These are phyloP conservation scores for Hymenochirus boettgeri DNA, from an alignment of 2,113 vertebrate genomes.

Conservation along the genomic window DNA sequence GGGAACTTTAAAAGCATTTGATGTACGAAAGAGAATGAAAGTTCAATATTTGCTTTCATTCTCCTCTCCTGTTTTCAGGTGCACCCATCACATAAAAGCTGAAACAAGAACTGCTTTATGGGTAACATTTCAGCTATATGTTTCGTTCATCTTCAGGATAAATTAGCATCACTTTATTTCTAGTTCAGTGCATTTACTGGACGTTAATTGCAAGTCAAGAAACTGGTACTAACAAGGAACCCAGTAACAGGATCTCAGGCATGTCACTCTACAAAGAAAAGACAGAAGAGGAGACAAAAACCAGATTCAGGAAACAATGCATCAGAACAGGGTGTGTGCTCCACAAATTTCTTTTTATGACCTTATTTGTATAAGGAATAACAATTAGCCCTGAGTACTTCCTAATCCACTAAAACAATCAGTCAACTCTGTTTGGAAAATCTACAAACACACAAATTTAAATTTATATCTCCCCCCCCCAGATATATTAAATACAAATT, in stretches of 20 bases:
- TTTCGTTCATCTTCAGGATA: not conserved
- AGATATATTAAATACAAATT: no score
- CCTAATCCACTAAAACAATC: not conserved
- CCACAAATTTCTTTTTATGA: slow-evolving; percentile 11
- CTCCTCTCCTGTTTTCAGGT: not conserved
- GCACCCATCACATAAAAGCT: not conserved
- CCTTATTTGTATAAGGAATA: slow-evolving; percentile 10
- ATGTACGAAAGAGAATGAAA: not conserved
- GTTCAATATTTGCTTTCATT: not conserved
- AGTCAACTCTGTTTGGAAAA: not conserved
- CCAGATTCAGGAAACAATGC: slow-evolving; percentile 16
- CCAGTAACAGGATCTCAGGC: slow-evolving; percentile 1
- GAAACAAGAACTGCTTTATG: not conserved
- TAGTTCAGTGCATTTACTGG: not conserved
- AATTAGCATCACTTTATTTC: not conserved
- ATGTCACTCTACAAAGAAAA: slow-evolving; percentile 12
- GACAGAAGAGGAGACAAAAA: slow-evolving; percentile 4
- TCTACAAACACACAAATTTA: not conserved
- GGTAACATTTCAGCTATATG: not conserved
- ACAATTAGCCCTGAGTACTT: not conserved
- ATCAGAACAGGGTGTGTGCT: slow-evolving; percentile 1
- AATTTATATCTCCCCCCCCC: no score
- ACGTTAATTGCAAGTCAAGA: slow-evolving; percentile 1
- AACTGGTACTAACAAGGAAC: not conserved
- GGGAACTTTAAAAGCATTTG: not conserved